These are phyloP conservation scores for Brachionus manjavacas DNA, from an alignment of 1,140 invertebrate genomes.

Conservation along the genomic window DNA sequence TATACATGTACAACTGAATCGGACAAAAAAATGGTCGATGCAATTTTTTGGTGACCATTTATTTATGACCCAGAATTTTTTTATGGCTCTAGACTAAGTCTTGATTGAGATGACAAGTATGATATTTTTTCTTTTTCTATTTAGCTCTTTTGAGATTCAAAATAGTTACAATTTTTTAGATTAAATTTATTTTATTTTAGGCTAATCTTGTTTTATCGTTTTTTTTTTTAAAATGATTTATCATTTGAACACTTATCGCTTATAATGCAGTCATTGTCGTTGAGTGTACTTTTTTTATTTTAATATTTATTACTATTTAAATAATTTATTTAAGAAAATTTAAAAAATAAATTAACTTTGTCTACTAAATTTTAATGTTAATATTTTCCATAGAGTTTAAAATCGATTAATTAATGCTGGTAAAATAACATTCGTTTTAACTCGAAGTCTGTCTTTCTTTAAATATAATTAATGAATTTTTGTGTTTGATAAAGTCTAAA, in stretches of 20 bases:
- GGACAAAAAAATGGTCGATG: neutral
- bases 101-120: neutral
- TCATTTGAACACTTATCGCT: neutral
- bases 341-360: too few species aligned
- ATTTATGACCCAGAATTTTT: neutral
- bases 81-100: neutral
- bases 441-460: too few species aligned
- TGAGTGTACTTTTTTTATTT: neutral
- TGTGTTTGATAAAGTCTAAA: too few species aligned
- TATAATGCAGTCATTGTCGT: neutral
- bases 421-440: too few species aligned
- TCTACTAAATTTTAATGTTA: too few species aligned
- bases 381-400: too few species aligned
- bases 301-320: neutral
- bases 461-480: too few species aligned
- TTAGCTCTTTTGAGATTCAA: neutral
- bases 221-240: neutral
- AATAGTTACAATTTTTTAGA: neutral
- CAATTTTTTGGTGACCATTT: neutral
- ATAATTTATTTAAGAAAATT: neutral
- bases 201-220: neutral
- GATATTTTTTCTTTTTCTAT: neutral
- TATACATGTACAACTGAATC: neutral
- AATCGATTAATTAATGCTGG: too few species aligned
- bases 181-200: neutral